Percentiles rank a stretch among this genome's conserved stretches.
These are phyloP conservation scores for Philhelius pedissequus DNA, from an alignment of 2,888 invertebrate genomes.

Conservation along the genomic window DNA sequence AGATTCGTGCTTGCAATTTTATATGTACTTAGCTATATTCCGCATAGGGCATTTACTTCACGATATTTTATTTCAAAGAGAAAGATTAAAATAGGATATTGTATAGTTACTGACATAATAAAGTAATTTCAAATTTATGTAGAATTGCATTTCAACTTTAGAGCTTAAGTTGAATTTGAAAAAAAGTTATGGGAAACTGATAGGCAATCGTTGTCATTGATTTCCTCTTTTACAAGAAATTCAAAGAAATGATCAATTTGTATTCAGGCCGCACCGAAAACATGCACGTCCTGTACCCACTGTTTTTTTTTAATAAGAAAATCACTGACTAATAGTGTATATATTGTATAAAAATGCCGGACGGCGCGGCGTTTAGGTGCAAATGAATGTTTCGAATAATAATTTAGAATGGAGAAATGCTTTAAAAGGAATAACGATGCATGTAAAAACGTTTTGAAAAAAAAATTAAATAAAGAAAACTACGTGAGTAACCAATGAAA, in stretches of 20 bases:
- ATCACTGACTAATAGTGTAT: constrained; percentile 56
- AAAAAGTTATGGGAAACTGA: constrained; percentile 39
- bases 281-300: constrained; percentile 44
- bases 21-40: background rate
- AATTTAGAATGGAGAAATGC: constrained; percentile 26
- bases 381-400: constrained; percentile 56
- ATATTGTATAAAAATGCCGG: constrained; percentile 38
- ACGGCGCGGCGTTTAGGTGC: constrained; percentile 54
- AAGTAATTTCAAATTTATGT: constrained; percentile 27
- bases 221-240: constrained; percentile 68
- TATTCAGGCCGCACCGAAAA: constrained; percentile 40
- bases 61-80: background rate
- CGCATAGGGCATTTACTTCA: constrained; percentile 2
- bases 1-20: constrained; percentile 20
- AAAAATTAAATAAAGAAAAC: background rate
- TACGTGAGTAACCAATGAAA: constrained; percentile 14
- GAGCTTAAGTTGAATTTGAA: background rate
- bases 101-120: constrained; percentile 30
- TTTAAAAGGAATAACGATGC: constrained; percentile 20
- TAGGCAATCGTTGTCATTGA: constrained; percentile 70
- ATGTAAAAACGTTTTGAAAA: constrained; percentile 3
- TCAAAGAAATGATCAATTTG: constrained; percentile 32
- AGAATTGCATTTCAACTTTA: constrained; percentile 18
- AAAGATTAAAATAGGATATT: constrained; percentile 23
- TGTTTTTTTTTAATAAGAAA: constrained; percentile 61